Conservation (phyloP, 2,113 vertebrate genomes). For the Phainopepla nitens region DNA sequence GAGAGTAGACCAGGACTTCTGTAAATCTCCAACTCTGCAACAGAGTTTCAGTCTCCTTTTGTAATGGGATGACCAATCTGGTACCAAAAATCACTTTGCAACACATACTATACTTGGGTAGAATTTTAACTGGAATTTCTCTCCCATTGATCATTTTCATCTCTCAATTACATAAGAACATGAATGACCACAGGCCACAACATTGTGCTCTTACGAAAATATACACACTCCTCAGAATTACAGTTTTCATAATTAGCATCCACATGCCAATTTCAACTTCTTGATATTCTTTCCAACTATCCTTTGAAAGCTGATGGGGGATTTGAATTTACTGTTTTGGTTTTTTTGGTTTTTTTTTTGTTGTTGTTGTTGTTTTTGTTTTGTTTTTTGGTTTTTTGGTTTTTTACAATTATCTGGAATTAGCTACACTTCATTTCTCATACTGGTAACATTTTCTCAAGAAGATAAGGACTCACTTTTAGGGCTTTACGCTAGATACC, state of each 20-base stretch:
- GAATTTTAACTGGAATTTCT: background rate
- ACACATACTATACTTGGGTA: background rate
- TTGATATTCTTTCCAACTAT: background rate
- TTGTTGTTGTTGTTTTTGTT: too few relatives aligned
- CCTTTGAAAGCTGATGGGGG: background rate
- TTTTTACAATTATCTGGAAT: background rate
- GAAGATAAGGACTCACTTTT: background rate
- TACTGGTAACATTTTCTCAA: background rate
- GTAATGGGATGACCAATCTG: background rate
- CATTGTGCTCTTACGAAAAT: background rate
- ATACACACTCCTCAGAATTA: background rate
- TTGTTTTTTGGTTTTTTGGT: too few relatives aligned
- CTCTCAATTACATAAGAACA: background rate
- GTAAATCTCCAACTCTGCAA: background rate
- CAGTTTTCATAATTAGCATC: background rate
- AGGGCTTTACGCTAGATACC: background rate
- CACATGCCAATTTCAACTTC: background rate
- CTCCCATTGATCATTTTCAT: background rate
- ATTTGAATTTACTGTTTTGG: background rate
- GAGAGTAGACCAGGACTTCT: background rate
- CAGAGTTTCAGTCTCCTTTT: background rate
- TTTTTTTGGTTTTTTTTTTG: too few relatives aligned
- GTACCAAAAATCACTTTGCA: background rate
- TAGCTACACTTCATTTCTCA: background rate
- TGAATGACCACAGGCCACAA: background rate